A percentile compares a stretch with the other conserved stretches of the same genome.
These are phyloP conservation scores for Pionites leucogaster DNA, from an alignment of 2,113 vertebrate species.

Conservation along the genomic window DNA sequence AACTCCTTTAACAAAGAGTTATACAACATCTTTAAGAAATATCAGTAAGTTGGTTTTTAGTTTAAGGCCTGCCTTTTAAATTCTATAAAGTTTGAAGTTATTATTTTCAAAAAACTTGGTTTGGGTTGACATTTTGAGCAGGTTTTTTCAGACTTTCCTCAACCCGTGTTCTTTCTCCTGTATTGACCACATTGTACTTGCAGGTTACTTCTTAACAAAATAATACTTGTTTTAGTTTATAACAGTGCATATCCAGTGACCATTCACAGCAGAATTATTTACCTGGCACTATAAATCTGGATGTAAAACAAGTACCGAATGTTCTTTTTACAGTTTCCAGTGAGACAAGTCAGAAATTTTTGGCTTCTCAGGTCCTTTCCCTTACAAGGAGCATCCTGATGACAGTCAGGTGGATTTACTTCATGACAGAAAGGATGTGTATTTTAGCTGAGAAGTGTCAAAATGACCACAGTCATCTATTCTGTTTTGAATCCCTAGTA, in stretches of 20 bases:
- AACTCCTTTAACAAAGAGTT: not conserved
- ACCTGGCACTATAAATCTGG: not conserved
- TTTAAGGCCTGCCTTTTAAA: not conserved
- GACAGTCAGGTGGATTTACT: not conserved
- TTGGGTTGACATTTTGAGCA: not conserved
- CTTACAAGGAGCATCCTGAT: not conserved
- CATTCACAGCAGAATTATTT: not conserved
- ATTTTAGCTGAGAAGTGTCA: not conserved
- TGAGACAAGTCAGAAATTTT: not conserved
- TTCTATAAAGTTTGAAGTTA: not conserved
- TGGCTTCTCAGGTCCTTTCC: not conserved
- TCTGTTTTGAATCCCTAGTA: not conserved
- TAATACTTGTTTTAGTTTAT: not conserved
- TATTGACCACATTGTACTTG: not conserved
- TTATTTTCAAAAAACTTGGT: not conserved
- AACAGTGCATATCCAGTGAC: not conserved
- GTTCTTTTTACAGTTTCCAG: not conserved
- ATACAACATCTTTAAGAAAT: not conserved
- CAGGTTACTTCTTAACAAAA: not conserved
- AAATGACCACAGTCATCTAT: not conserved
- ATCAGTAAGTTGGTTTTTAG: not conserved
- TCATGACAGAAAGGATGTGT: not conserved
- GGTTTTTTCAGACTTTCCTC: not conserved
- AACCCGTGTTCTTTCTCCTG: not conserved
- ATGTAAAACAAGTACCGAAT: not conserved